Evolutionary conservation across 92 coral and sea anemone species (phyloP).

Genomic region (Parazoanthus darwini): DNA sequence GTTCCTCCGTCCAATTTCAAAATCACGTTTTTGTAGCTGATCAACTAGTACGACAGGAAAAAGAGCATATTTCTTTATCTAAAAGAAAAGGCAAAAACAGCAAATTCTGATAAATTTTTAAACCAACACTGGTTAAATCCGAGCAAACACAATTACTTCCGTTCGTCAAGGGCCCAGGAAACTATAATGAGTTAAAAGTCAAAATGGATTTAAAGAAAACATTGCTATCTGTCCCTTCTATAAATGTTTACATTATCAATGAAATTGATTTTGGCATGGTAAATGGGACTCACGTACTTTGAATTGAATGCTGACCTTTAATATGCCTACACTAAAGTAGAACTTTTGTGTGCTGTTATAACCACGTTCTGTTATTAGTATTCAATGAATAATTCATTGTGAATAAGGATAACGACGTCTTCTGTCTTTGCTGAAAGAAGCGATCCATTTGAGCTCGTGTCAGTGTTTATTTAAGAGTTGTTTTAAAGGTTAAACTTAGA

Average conservation of each 20-base stretch:
- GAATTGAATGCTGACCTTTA: constrained; percentile 1
- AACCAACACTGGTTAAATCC: constrained; percentile 13
- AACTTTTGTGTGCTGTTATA: neutral
- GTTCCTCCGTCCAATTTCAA: too few relatives aligned
- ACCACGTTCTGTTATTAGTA: neutral
- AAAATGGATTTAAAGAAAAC: constrained; percentile 40
- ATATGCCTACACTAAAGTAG: neutral
- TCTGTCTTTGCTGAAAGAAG: constrained; percentile 30
- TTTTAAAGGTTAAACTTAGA: constrained; percentile 38
- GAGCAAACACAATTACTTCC: constrained; percentile 33
- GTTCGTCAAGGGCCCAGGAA: constrained; percentile 44
- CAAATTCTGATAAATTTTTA: neutral
- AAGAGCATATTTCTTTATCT: neutral
- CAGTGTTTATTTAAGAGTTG: constrained; percentile 38
- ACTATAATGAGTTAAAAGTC: constrained; percentile 24
- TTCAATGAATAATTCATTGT: neutral
- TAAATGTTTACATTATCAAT: constrained; percentile 34
- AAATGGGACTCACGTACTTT: neutral
- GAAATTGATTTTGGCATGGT: constrained; percentile 19
- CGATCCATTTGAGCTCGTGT: constrained; percentile 38
- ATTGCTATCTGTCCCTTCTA: constrained; percentile 21
- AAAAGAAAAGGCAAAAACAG: neutral
- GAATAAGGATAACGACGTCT: constrained; percentile 1
- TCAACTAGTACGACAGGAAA: neutral
- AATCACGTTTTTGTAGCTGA: neutral